Percentiles rank a stretch among this genome's conserved stretches.
Evolutionary conservation across 2,888 invertebrate genomes (phyloP).

Genomic region (Lasius platythorax): DNA sequence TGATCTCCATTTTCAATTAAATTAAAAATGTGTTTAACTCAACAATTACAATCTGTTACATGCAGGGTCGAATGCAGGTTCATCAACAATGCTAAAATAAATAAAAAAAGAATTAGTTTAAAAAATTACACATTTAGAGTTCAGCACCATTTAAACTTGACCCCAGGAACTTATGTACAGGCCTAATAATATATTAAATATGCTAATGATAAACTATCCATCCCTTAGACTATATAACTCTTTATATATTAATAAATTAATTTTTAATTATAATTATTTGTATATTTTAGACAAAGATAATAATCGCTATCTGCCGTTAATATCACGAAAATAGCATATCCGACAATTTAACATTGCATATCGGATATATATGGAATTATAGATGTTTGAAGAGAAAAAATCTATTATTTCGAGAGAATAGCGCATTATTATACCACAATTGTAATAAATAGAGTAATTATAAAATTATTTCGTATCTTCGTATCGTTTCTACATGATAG

Average conservation of each 20-base stretch:
- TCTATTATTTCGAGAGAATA: not conserved
- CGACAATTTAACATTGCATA: not conserved
- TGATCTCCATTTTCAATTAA: no score
- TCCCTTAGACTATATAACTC: slow-evolving; percentile 1
- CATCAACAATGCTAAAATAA: no score
- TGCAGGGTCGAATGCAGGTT: no score
- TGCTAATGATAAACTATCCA: slow-evolving; percentile 1
- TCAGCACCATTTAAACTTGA: no score
- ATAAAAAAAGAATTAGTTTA: no score
- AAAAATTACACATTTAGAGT: no score
- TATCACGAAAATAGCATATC: not conserved
- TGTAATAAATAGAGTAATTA: not conserved
- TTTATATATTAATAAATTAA: slow-evolving; percentile 24
- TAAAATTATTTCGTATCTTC: slow-evolving; percentile 3
- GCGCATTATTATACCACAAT: not conserved
- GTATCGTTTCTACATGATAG: not conserved
- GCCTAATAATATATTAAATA: not conserved
- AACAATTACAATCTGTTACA: no score
- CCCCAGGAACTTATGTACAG: no score
- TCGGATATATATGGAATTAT: not conserved
- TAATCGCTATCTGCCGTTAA: not conserved
- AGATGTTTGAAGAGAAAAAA: not conserved
- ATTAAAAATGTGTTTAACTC: no score
- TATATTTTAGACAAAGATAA: slow-evolving; percentile 29
- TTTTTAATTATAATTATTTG: slow-evolving; percentile 22